Conservation (phyloP, 2,113 vertebrate genomes). For the Aplodontia rufa region DNA sequence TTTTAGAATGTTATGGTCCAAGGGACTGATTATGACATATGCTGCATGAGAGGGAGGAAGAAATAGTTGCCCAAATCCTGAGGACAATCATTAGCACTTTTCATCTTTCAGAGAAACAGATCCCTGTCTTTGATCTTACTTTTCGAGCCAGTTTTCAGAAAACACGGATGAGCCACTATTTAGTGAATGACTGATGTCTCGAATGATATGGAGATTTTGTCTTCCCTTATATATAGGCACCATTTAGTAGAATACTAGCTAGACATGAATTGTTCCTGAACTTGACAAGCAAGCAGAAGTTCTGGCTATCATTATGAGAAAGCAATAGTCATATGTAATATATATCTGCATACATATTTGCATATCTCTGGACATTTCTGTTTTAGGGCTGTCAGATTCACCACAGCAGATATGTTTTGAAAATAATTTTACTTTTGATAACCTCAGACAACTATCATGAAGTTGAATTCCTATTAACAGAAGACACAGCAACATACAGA, state of each 20-base stretch:
- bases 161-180: neutral
- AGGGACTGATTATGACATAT: neutral
- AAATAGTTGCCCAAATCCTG: neutral
- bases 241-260: neutral
- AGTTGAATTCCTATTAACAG: neutral
- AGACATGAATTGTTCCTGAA: neutral
- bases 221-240: neutral
- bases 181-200: neutral
- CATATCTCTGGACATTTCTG: neutral
- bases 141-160: neutral
- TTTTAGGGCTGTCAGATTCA: neutral
- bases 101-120: neutral
- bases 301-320: neutral
- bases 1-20: neutral
- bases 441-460: neutral
- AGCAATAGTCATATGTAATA: neutral
- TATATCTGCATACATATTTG: neutral
- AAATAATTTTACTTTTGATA: neutral
- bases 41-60: neutral
- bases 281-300: neutral
- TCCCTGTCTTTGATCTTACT: neutral
- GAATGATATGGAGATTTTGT: neutral
- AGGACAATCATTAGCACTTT: neutral
- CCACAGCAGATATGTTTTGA: neutral
- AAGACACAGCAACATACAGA: neutral